phyloP scores from a whole-genome alignment of 2,888 invertebrate genomes.

The Auanema sp. region DNA sequence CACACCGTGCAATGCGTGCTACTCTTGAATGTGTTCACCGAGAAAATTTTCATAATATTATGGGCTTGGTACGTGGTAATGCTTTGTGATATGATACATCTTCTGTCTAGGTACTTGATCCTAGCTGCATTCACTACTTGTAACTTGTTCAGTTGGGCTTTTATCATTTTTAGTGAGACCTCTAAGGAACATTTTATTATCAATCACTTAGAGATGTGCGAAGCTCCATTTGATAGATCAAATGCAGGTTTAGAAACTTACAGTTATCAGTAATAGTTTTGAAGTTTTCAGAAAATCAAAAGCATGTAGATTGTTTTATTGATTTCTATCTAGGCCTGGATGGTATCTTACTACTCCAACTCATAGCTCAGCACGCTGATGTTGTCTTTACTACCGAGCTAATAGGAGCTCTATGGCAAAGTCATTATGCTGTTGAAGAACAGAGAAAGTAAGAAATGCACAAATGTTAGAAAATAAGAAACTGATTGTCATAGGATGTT shows the following conservation, averaged over 20 bases:
- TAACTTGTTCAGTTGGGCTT: slow-evolving; percentile 56
- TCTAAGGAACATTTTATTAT: slow-evolving; percentile 57
- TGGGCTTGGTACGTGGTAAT: slow-evolving; percentile 46
- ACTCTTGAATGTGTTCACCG: slow-evolving; percentile 59
- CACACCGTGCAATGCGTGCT: slow-evolving; percentile 62
- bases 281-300: slow-evolving; percentile 36
- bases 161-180: slow-evolving; percentile 48
- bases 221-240: slow-evolving; percentile 43
- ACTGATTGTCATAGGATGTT: slow-evolving; percentile 21
- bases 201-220: slow-evolving; percentile 61
- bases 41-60: slow-evolving; percentile 55
- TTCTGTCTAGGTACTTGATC: slow-evolving; percentile 51
- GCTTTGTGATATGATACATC: not conserved
- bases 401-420: slow-evolving; percentile 48
- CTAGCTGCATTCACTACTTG: slow-evolving; percentile 49
- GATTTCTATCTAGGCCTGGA: slow-evolving; percentile 57
- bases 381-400: slow-evolving; percentile 57
- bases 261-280: not conserved
- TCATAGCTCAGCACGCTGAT: slow-evolving; percentile 61
- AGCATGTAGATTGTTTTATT: slow-evolving; percentile 51
- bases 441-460: slow-evolving; percentile 43
- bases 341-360: slow-evolving; percentile 57
- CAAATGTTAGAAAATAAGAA: not conserved
- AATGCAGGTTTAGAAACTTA: slow-evolving; percentile 19
- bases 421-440: slow-evolving; percentile 52